phyloP scores from a whole-genome alignment of 2,797 vertebrate species.

The Uromys caudimaculatus region DNA sequence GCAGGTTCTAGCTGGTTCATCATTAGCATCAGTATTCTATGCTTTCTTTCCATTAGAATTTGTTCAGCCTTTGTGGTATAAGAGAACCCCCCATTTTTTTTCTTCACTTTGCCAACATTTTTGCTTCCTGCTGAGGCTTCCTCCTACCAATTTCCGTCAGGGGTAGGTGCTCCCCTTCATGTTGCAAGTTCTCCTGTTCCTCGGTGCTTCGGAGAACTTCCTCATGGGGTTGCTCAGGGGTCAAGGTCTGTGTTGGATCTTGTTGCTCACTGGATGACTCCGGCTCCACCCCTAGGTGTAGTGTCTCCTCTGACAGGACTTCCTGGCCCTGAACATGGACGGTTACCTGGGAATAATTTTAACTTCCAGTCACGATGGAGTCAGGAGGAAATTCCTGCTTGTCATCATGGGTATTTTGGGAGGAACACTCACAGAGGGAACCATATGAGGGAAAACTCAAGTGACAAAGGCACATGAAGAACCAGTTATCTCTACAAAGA shows the following conservation, averaged over 20 bases:
- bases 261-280: constrained; percentile 63
- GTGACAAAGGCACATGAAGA: background rate
- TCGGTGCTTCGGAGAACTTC: constrained; percentile 57
- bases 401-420: constrained; percentile 50
- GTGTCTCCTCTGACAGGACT: constrained; percentile 80
- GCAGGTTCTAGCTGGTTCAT: background rate
- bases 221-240: constrained; percentile 58
- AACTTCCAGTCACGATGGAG: constrained; percentile 80
- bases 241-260: constrained; percentile 48
- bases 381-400: constrained; percentile 56
- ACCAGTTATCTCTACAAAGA: background rate
- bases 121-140: constrained; percentile 45
- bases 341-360: constrained; percentile 83
- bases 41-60: background rate
- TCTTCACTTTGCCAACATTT: background rate
- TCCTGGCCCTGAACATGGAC: constrained; percentile 83
- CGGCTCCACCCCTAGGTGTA: constrained; percentile 58
- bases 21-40: background rate
- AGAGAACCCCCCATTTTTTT: background rate
- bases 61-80: background rate
- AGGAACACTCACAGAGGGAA: constrained; percentile 58
- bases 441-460: constrained; percentile 11
- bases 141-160: constrained; percentile 76
- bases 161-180: constrained; percentile 67
- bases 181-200: constrained; percentile 45